phyloP scores from a whole-genome alignment of 2,113 vertebrate genomes.

The Colius striatus region DNA sequence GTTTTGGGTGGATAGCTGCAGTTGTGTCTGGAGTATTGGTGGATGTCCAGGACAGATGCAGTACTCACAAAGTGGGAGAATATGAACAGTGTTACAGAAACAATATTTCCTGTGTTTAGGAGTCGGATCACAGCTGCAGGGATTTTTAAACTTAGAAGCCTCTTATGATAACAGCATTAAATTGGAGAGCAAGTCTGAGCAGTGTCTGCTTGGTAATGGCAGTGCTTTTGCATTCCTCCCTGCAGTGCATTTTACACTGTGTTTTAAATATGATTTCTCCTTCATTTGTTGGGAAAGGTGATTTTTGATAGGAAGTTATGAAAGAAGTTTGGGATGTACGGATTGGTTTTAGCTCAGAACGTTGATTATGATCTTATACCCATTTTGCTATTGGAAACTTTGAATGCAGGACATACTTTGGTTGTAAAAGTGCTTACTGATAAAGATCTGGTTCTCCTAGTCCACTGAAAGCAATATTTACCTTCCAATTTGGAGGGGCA shows the following conservation, averaged over 20 bases:
- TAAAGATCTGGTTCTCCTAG: neutral
- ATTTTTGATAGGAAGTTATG: neutral
- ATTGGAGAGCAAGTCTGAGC: neutral
- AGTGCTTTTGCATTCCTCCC: neutral
- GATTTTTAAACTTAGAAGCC: neutral
- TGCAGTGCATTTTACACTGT: neutral
- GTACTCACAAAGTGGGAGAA: accelerated
- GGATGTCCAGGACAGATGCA: neutral
- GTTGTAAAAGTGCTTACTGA: neutral
- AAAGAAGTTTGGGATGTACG: neutral
- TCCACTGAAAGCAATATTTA: neutral
- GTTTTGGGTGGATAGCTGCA: neutral
- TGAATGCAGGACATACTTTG: neutral
- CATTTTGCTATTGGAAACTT: neutral
- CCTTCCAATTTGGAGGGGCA: neutral
- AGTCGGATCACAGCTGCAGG: neutral
- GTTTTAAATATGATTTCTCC: neutral
- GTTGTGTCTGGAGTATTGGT: neutral
- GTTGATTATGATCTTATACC: neutral
- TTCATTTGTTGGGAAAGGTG: neutral
- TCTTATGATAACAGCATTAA: neutral
- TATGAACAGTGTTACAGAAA: accelerated
- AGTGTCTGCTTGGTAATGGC: neutral
- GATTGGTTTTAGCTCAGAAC: neutral
- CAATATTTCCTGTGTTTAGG: neutral